Evolutionary conservation across 2,888 invertebrate species (phyloP).

Genomic region (Polia nebulosa): DNA sequence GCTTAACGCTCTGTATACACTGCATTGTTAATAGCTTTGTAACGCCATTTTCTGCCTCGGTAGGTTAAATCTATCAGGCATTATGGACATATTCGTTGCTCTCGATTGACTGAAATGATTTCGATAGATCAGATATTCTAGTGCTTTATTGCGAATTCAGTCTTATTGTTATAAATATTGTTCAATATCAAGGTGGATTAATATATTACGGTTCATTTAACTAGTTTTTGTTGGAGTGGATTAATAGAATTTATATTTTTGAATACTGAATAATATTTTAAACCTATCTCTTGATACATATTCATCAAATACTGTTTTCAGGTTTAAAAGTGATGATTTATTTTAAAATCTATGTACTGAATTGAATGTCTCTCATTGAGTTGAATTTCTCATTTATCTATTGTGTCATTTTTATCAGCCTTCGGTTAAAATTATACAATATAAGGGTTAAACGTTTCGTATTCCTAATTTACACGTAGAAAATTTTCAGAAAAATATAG

Average conservation of each 20-base stretch:
- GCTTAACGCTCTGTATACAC: slow-evolving; percentile 75
- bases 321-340: not conserved
- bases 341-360: not conserved
- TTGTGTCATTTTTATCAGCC: not conserved
- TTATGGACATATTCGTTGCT: slow-evolving; percentile 45
- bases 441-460: no score
- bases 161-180: slow-evolving; percentile 27
- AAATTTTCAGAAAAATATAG: no score
- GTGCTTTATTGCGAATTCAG: slow-evolving; percentile 11
- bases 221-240: slow-evolving; percentile 7
- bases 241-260: slow-evolving; percentile 23
- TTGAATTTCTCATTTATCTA: not conserved
- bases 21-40: slow-evolving; percentile 73
- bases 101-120: slow-evolving; percentile 43
- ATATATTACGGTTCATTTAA: slow-evolving; percentile 43
- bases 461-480: no score
- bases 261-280: not conserved
- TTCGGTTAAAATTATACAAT: no score
- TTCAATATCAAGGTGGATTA: slow-evolving; percentile 37
- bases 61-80: slow-evolving; percentile 63
- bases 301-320: not conserved
- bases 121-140: slow-evolving; percentile 27
- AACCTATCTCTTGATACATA: not conserved
- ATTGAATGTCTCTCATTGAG: no score
- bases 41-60: slow-evolving; percentile 71